Conservation (phyloP, 2,113 vertebrate species). For the Amphiprion ocellaris region DNA sequence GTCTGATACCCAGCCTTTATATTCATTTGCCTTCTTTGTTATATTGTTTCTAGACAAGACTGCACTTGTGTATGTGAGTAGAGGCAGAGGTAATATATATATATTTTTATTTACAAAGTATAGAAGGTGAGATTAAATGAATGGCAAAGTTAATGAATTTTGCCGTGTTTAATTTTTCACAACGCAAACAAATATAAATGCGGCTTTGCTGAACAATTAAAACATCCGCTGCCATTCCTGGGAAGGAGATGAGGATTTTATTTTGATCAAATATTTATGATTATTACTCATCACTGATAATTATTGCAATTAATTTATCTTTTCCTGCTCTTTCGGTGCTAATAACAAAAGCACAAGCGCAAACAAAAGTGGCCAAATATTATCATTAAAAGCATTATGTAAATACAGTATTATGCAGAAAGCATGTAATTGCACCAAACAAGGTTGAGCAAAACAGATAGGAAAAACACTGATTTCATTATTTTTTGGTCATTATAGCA, state of each 20-base stretch:
- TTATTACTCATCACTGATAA: conserved; percentile 69
- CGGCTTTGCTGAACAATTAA: conserved; percentile 68
- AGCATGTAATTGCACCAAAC: conserved; percentile 73
- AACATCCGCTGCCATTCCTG: conserved; percentile 42
- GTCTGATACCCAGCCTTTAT: conserved; percentile 98
- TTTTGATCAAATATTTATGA: conserved; percentile 78
- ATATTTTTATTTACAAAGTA: conserved; percentile 68
- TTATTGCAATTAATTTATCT: conserved; percentile 70
- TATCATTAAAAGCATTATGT: conserved; percentile 72
- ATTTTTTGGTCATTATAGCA: conserved; percentile 51
- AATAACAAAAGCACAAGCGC: conserved; percentile 57
- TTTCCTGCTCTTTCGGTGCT: conserved; percentile 59
- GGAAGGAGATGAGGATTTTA: conserved; percentile 36
- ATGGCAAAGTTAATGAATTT: conserved; percentile 73
- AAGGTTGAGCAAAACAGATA: conserved; percentile 31
- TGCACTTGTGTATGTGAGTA: conserved; percentile 41
- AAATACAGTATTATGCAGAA: conserved; percentile 73
- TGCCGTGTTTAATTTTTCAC: conserved; percentile 70
- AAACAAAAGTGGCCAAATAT: conserved; percentile 62
- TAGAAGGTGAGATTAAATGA: conserved; percentile 72
- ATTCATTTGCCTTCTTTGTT: conserved; percentile 92
- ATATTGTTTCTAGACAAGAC: conserved; percentile 81
- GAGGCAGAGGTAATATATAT: conserved; percentile 51
- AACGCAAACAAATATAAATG: conserved; percentile 69
- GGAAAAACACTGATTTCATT: conserved; percentile 52